Evolutionary conservation across 2,113 vertebrate genomes (phyloP), one percentile per base, ranked within the genome.

Genomic region (Anoplopoma fimbria): DNA sequence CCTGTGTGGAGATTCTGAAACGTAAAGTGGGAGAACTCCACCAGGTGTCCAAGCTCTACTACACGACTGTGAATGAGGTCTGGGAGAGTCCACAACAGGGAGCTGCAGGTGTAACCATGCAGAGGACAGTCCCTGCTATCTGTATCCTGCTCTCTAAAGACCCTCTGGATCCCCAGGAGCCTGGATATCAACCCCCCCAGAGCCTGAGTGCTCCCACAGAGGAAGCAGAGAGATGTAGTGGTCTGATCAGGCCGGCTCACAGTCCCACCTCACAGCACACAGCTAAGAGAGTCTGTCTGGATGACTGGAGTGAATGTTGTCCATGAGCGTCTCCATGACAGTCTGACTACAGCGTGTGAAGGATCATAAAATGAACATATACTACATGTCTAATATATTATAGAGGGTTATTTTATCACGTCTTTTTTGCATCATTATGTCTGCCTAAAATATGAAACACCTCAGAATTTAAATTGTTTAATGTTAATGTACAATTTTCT

Each of bases 1-100:
- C 97, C 77, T 98, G 98, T 51, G 97, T 95, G 45, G 97, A 99
- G 94, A 98, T 98, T 90, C 94, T 99, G 89, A 99, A 97, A 92
- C 93, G 97, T 76, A 95, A 96, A 90, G 86, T 97, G 81, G 93
- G 85, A 13, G 97, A 97, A 42, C 95, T 98, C 53, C 97, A 98
- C 90, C 98, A 99, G 93, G 90, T 98, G 88, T 96, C 97, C 88
- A 97, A 97, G 90, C 93, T 98, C 73, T 93, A 95, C 87, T 97
- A 97, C 93, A 96, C 94, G 91, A 96, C 93, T 9, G 86, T 97
- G 82, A 94, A 91, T 70, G 97, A 98, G 87, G 93, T 96, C 40
- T 97, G 97, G 97, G 95, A 97, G 94, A 95, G 89, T 88, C 88
- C 93, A 78, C 95, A 94, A 6, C 93, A 53, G 5, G 87, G 84